These are phyloP conservation scores for Trogon surrucura DNA, from an alignment of 2,113 vertebrate species.

Conservation along the genomic window DNA sequence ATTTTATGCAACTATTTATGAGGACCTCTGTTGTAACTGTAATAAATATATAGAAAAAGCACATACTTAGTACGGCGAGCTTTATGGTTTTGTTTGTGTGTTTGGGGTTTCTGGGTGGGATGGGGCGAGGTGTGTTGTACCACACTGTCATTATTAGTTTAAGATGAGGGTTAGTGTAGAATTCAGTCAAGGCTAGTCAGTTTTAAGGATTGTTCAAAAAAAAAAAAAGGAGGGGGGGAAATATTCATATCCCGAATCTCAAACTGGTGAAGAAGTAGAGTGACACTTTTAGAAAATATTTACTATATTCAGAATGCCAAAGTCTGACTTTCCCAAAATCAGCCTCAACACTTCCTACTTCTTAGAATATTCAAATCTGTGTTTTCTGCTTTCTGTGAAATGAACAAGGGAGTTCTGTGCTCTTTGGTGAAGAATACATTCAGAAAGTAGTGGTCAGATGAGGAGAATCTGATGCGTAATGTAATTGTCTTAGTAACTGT, in stretches of 20 bases:
- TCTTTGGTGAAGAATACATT: conserved; percentile 72
- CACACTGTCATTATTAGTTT: conserved; percentile 76
- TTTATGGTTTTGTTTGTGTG: conserved; percentile 89
- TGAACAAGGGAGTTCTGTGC: conserved; percentile 72
- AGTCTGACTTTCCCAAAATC: conserved; percentile 76
- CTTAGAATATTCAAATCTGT: conserved; percentile 72
- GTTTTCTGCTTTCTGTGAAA: conserved; percentile 76
- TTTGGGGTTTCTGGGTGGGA: conserved; percentile 51
- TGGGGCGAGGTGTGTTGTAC: conserved; percentile 39
- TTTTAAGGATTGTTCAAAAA: conserved; percentile 69
- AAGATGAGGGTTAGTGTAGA: conserved; percentile 71
- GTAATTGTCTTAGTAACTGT: conserved; percentile 58
- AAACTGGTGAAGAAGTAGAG: conserved; percentile 69
- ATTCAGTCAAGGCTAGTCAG: conserved; percentile 63
- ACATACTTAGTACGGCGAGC: conserved; percentile 89
- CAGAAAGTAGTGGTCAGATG: conserved; percentile 3
- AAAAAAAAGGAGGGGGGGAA: background rate
- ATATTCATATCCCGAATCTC: conserved; percentile 68
- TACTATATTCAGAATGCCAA: conserved; percentile 81
- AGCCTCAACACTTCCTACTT: conserved; percentile 69
- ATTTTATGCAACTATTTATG: conserved; percentile 99
- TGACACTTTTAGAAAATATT: conserved; percentile 67
- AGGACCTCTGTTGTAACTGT: conserved; percentile 97
- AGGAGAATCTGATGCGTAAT: background rate
- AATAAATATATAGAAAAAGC: conserved; percentile 98